Conservation (phyloP, 1,140 invertebrate species). For the Radopholus similis region DNA sequence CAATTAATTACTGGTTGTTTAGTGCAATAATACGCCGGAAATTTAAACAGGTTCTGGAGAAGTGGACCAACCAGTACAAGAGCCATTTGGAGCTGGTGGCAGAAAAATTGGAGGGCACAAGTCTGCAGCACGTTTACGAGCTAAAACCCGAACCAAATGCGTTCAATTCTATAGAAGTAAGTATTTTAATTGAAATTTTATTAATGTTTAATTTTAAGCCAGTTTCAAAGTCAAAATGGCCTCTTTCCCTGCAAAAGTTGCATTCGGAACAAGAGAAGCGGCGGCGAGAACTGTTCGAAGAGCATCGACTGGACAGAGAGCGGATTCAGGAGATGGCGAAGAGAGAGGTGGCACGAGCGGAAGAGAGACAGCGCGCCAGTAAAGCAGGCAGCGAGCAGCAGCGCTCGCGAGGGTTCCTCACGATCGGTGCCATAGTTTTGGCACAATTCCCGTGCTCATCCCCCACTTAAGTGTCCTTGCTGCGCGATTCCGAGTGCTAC, state of each 20-base stretch:
- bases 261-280: conserved; percentile 9
- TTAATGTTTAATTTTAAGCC: not conserved
- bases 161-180: not conserved
- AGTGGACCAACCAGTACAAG: conserved; percentile 10
- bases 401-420: too few species aligned
- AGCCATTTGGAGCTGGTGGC: not conserved
- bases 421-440: too few species aligned
- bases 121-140: not conserved
- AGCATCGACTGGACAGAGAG: conserved; percentile 12
- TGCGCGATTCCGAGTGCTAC: conserved; percentile 17
- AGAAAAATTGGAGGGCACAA: conserved; percentile 6
- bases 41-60: conserved; percentile 1
- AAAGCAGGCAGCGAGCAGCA: not conserved
- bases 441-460: too few species aligned
- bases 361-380: not conserved
- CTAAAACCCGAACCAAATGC: not conserved
- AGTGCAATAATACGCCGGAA: not conserved
- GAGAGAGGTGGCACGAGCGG: conserved; percentile 4
- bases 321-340: conserved; percentile 10
- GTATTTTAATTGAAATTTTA: not conserved
- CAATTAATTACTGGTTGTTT: not conserved
- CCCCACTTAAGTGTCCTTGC: conserved; percentile 8
- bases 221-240: conserved; percentile 4
- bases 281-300: conserved; percentile 7
- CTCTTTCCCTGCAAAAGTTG: conserved; percentile 16